Evolutionary conservation across 2,888 invertebrate species (phyloP), one percentile per base, ranked within the genome.

Genomic region (Chrysodeixis includens): DNA sequence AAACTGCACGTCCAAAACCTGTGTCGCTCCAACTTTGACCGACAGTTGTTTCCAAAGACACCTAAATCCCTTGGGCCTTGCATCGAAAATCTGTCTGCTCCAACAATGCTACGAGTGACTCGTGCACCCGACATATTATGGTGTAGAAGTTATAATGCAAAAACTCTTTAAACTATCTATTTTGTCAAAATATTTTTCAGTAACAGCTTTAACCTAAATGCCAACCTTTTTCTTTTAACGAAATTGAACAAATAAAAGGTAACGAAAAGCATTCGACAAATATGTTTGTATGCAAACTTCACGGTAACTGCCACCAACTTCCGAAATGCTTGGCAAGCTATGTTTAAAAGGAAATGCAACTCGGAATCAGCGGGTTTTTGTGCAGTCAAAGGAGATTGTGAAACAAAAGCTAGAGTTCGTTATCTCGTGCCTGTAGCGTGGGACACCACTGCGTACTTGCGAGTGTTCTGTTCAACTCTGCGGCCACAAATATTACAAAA

Each of bases 331-430:
- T 44, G 16, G 46, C 46, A 10, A 16, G 12, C 14, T 55, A 46
- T 62, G n/a, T 56, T 64, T 67, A 69, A 74, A 72, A 65, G 63
- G 60, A 63, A 73, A 74, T 74, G 59, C 64, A 67, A 57, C 73
- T 66, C 61, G 64, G 69, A 75, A 74, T 78, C 68, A 71, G 76
- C 74, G 65, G 71, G 65, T 64, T 81, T 81, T 81, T 76, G 73
- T 76, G 70, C 58, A 79, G 78, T 83, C 84, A 87, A 87, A 86
- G 77, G 74, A 79, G 74, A 83, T 83, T 69, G 74, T 68, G 74
- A 84, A 87, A 87, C 86, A 88, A 89, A 85, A 83, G 82, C 75
- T 60, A 59, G 70, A 80, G 82, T 83, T 86, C 81, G 84, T 86
- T 85, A 86, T 83, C 80, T 82, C 79, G 68, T 71, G 72, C 67